These are phyloP conservation scores for Micromussa lordhowensis DNA, from an alignment of 92 coral and sea anemone genomes.

Conservation along the genomic window DNA sequence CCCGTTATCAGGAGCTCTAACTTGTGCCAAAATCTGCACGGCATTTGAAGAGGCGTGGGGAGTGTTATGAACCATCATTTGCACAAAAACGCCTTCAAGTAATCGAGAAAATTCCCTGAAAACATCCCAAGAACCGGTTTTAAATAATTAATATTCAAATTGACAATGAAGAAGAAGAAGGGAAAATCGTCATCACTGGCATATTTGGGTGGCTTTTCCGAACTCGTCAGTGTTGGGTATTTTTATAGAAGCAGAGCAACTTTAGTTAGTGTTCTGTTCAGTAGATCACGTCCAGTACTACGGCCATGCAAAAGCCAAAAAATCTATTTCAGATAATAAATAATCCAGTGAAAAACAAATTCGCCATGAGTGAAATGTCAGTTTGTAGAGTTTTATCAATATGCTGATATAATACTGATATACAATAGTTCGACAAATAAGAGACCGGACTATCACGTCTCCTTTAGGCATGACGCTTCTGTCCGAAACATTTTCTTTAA, in stretches of 20 bases:
- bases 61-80: constrained; percentile 54
- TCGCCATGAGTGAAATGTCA: not conserved
- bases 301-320: not conserved
- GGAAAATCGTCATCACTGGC: not conserved
- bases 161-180: not conserved
- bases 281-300: no score
- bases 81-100: not conserved
- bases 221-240: no score
- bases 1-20: constrained; percentile 92
- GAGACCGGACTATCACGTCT: no score
- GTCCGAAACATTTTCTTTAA: not conserved
- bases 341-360: not conserved
- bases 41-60: constrained; percentile 99
- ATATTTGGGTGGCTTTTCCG: not conserved
- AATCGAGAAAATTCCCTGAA: not conserved
- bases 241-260: no score
- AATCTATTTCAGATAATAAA: no score
- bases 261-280: no score
- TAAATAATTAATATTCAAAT: no score
- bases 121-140: not conserved
- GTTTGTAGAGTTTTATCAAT: no score
- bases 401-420: no score
- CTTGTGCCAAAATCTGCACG: constrained; percentile 94
- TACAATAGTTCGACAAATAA: no score
- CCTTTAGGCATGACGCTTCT: not conserved